Evolutionary conservation across 1,140 invertebrate species (phyloP).

Genomic region (Papilio xuthus): DNA sequence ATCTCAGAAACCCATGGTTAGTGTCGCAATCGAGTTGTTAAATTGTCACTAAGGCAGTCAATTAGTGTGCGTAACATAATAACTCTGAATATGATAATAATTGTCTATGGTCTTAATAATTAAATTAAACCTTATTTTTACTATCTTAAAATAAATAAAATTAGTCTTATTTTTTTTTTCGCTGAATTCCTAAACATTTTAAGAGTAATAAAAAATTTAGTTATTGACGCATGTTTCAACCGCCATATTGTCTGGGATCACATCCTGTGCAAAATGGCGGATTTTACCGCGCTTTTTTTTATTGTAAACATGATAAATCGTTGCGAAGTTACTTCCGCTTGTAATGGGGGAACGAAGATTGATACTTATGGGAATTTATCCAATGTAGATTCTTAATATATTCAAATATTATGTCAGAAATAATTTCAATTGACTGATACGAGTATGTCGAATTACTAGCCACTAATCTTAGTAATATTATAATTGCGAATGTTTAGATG

Average conservation of each 20-base stretch:
- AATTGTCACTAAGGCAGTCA: too few species aligned
- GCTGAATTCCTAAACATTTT: neutral
- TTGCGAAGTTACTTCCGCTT: constrained; percentile 27
- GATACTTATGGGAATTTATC: constrained; percentile 30
- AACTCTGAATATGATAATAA: too few species aligned
- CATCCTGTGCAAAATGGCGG: constrained; percentile 33
- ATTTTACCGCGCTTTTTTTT: constrained; percentile 35
- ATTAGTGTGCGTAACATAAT: too few species aligned
- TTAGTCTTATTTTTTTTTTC: too few species aligned
- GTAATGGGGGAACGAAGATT: constrained; percentile 34
- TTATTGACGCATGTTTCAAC: constrained; percentile 21
- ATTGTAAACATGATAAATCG: constrained; percentile 33
- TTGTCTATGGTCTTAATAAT: too few species aligned
- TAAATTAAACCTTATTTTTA: too few species aligned
- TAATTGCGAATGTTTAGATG: too few species aligned
- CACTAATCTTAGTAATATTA: too few species aligned
- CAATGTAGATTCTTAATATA: neutral
- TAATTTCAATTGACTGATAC: neutral
- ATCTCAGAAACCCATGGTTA: too few species aligned
- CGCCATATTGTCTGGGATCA: constrained; percentile 23
- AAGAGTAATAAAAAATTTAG: neutral
- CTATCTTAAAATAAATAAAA: too few species aligned
- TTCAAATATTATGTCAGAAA: constrained; percentile 4
- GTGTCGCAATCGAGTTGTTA: too few species aligned
- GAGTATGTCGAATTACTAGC: neutral